These are phyloP conservation scores for Mesorhabditis belari DNA, from an alignment of 2,888 invertebrate species.

Conservation along the genomic window DNA sequence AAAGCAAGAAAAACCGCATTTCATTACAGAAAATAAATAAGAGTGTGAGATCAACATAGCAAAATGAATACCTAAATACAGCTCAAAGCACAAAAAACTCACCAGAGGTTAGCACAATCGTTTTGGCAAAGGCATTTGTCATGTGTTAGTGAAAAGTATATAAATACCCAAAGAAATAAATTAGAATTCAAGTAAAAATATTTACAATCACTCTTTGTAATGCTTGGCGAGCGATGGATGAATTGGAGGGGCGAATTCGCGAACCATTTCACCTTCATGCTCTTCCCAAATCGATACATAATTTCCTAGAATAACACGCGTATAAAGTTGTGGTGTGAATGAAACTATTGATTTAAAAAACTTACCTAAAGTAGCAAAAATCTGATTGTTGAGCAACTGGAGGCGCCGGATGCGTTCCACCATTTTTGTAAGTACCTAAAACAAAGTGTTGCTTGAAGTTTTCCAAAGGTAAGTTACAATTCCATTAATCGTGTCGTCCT, in stretches of 20 bases:
- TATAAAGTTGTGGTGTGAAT: too few relatives aligned
- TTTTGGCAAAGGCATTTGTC: too few relatives aligned
- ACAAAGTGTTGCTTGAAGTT: conserved; percentile 3
- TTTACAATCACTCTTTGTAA: not conserved
- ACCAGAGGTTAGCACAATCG: too few relatives aligned
- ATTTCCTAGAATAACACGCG: too few relatives aligned
- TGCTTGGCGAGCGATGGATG: not conserved
- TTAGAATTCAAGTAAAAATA: too few relatives aligned
- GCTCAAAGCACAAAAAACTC: too few relatives aligned
- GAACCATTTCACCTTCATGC: not conserved
- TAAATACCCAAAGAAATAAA: too few relatives aligned
- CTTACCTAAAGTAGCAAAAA: conserved; percentile 1
- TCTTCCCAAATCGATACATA: not conserved
- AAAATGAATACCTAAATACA: too few relatives aligned
- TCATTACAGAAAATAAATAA: too few relatives aligned
- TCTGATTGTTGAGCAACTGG: conserved; percentile 91
- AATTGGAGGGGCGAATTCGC: not conserved
- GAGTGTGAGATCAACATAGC: too few relatives aligned
- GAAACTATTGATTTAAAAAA: not conserved
- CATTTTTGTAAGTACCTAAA: conserved; percentile 84
- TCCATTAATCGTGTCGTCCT: conserved; percentile 61
- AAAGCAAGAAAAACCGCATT: too few relatives aligned
- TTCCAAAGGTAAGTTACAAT: not conserved
- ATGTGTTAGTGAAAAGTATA: too few relatives aligned
- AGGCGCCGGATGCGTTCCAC: conserved; percentile 93